Evolutionary conservation across 2,797 vertebrate species (phyloP).

Genomic region (Synanceia verrucosa): DNA sequence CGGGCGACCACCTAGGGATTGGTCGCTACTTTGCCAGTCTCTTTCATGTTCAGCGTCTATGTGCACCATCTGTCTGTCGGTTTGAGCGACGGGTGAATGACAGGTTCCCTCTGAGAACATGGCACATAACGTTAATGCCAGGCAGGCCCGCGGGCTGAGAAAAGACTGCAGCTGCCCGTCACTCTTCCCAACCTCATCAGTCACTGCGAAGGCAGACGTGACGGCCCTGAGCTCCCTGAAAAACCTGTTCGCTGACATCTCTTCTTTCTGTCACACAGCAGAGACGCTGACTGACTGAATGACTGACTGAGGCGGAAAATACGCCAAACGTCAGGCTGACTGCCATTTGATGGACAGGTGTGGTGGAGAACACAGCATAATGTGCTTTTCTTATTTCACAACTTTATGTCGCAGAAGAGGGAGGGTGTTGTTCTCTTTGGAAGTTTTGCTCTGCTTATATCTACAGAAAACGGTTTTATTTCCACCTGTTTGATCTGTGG

Average conservation of each 20-base stretch:
- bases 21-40: conserved; percentile 73
- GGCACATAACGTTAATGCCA: conserved; percentile 82
- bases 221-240: conserved; percentile 77
- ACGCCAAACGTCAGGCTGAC: conserved; percentile 49
- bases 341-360: conserved; percentile 71
- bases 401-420: conserved; percentile 30
- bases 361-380: conserved; percentile 42
- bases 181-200: conserved; percentile 76
- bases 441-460: conserved; percentile 20
- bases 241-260: conserved; percentile 80
- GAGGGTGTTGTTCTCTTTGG: conserved; percentile 22
- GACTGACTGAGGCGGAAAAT: conserved; percentile 68
- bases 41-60: conserved; percentile 74
- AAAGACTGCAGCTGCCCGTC: conserved; percentile 81
- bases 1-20: conserved; percentile 72
- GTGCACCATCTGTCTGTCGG: conserved; percentile 74
- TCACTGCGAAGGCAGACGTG: conserved; percentile 74
- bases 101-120: conserved; percentile 82
- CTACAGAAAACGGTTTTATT: neutral
- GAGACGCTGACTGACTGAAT: conserved; percentile 54
- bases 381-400: conserved; percentile 35
- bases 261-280: conserved; percentile 73
- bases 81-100: conserved; percentile 78
- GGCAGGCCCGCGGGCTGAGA: conserved; percentile 75
- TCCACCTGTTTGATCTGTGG: neutral